Evolutionary conservation across 1,140 invertebrate species (phyloP).

Genomic region (Orius insidiosus): DNA sequence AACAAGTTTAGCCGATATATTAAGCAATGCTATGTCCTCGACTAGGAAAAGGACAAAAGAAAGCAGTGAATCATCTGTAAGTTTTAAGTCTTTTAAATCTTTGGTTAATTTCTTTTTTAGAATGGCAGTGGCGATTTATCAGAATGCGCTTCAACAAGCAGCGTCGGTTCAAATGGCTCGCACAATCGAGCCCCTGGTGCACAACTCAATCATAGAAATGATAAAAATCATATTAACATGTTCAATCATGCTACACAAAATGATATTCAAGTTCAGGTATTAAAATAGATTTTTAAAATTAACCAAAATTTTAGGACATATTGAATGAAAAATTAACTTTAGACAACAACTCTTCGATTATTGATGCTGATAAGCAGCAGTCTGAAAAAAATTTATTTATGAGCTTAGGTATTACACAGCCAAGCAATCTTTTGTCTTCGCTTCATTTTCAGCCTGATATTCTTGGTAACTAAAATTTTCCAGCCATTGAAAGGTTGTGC

Average conservation of each 20-base stretch:
- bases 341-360: no score
- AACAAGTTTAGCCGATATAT: constrained; percentile 66
- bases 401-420: no score
- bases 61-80: constrained; percentile 33
- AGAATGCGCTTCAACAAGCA: constrained; percentile 56
- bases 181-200: constrained; percentile 48
- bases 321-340: no score
- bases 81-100: constrained; percentile 22
- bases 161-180: constrained; percentile 51
- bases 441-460: no score
- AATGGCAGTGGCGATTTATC: constrained; percentile 59
- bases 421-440: no score
- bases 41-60: constrained; percentile 35
- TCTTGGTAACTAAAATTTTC: no score
- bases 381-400: no score
- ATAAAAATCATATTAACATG: constrained; percentile 14
- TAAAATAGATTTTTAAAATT: no score
- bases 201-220: constrained; percentile 30
- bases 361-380: no score
- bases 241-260: constrained; percentile 25
- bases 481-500: no score
- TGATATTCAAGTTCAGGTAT: constrained; percentile 20
- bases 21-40: constrained; percentile 62
- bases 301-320: no score
- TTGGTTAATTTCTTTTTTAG: constrained; percentile 25